Conservation (phyloP, 2,888 invertebrate genomes). For the Prosopocoilus inquinatus region DNA sequence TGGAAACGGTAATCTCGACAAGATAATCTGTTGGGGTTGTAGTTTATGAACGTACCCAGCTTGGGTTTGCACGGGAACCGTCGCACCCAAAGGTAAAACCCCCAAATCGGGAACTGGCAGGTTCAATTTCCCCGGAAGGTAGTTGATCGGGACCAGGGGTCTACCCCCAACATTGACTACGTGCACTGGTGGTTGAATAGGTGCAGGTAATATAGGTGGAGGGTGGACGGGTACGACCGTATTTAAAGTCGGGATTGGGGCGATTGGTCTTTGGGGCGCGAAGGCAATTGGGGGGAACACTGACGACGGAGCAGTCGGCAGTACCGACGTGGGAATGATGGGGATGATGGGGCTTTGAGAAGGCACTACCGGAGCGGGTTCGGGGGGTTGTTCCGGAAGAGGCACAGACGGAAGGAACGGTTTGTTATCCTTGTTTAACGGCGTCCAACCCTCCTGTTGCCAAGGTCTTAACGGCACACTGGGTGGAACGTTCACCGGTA, state of each 20-base stretch:
- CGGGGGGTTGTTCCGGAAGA: slow-evolving; percentile 7
- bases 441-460: slow-evolving; percentile 18
- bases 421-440: slow-evolving; percentile 3
- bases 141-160: slow-evolving; percentile 12
- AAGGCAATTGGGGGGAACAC: background rate
- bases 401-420: slow-evolving; percentile 18
- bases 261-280: background rate
- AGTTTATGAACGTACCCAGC: slow-evolving; percentile 10
- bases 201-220: slow-evolving; percentile 5
- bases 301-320: background rate
- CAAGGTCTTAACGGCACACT: slow-evolving; percentile 12
- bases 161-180: background rate
- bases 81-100: slow-evolving; percentile 16
- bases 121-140: slow-evolving; percentile 12
- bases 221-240: background rate
- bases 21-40: background rate
- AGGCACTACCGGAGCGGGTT: background rate
- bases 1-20: background rate
- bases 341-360: background rate
- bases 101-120: slow-evolving; percentile 18
- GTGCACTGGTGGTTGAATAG: slow-evolving; percentile 8
- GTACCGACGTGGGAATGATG: background rate
- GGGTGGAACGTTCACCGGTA: slow-evolving; percentile 18
- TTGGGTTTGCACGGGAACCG: slow-evolving; percentile 13
- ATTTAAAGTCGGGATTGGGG: background rate